Percentiles rank a stretch among this genome's conserved stretches.
phyloP scores from a whole-genome alignment of 2,113 vertebrate genomes.

The Zosterops japonicus region DNA sequence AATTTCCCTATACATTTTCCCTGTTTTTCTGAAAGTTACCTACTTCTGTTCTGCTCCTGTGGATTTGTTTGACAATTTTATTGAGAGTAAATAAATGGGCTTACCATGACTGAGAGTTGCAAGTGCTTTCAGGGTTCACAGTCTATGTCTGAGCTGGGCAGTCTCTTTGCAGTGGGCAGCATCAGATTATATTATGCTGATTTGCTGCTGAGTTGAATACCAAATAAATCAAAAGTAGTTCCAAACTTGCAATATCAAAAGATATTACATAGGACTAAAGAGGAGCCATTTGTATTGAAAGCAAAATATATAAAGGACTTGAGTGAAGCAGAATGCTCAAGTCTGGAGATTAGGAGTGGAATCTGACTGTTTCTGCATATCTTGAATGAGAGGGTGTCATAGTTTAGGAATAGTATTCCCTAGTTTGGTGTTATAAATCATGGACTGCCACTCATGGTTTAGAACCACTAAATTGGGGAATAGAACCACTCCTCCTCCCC shows the following conservation, averaged over 20 bases:
- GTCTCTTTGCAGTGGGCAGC: not conserved
- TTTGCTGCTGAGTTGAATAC: not conserved
- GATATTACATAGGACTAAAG: not conserved
- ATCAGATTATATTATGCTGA: not conserved
- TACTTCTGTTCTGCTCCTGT: not conserved
- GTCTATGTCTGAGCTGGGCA: not conserved
- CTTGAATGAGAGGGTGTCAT: not conserved
- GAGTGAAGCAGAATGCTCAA: not conserved
- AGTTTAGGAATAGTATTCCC: not conserved
- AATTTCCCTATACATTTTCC: not conserved
- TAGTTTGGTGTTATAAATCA: not conserved
- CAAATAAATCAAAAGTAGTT: not conserved
- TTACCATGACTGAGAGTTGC: not conserved
- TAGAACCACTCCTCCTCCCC: not conserved
- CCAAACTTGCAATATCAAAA: not conserved
- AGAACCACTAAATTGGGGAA: not conserved
- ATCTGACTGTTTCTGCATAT: not conserved
- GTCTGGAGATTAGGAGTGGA: not conserved
- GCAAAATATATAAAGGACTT: not conserved
- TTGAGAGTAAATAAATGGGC: not conserved
- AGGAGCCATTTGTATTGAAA: not conserved
- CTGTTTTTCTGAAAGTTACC: not conserved
- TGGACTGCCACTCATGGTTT: not conserved
- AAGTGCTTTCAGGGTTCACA: not conserved
- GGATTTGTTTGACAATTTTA: not conserved